phyloP scores from a whole-genome alignment of 2,113 vertebrate genomes.

The Phrynosoma platyrhinos region DNA sequence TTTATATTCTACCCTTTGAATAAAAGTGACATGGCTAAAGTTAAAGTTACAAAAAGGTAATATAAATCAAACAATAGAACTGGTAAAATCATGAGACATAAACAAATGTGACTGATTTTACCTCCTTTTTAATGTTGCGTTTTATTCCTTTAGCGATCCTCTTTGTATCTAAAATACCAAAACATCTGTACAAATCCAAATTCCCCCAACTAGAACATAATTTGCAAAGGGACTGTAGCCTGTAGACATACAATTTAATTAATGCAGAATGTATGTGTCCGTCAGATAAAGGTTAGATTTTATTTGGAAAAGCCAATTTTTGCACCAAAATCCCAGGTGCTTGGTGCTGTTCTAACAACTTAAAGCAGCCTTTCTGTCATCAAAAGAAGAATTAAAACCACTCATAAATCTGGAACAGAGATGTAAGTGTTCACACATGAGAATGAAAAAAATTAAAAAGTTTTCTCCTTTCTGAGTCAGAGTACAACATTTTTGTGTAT shows the following conservation, averaged over 20 bases:
- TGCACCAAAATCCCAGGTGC: background rate
- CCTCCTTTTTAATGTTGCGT: background rate
- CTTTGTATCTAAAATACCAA: background rate
- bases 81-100: background rate
- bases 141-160: background rate
- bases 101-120: background rate
- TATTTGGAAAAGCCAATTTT: background rate
- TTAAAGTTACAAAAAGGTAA: background rate
- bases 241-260: background rate
- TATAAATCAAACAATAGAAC: background rate
- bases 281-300: background rate
- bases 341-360: background rate
- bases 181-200: background rate
- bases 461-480: too few species aligned
- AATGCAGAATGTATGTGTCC: background rate
- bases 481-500: too few species aligned
- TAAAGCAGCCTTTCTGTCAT: background rate
- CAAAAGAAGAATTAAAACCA: background rate
- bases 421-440: too few species aligned
- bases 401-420: background rate
- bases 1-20: background rate
- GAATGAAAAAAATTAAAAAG: too few species aligned
- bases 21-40: background rate
- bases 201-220: background rate
- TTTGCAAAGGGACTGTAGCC: background rate